Evolutionary conservation across 2,797 vertebrate species (phyloP).

Genomic region (Cynopterus sphinx): DNA sequence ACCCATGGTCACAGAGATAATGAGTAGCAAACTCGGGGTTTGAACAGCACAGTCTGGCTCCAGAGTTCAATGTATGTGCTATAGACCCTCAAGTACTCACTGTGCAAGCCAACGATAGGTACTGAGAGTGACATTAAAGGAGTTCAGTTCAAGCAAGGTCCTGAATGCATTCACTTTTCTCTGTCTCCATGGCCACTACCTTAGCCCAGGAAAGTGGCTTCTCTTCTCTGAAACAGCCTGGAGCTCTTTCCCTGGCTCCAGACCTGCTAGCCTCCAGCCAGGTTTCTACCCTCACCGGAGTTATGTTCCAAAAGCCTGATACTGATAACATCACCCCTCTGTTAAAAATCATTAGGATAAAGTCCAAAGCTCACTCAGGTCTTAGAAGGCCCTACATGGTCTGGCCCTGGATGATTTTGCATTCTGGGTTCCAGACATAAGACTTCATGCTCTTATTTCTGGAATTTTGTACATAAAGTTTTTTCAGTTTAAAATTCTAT

Average conservation of each 20-base stretch:
- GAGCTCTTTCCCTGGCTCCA: neutral
- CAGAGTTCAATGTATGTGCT: neutral
- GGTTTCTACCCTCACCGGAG: neutral
- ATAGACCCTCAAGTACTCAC: neutral
- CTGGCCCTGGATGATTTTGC: neutral
- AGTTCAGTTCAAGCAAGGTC: neutral
- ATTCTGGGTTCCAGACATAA: neutral
- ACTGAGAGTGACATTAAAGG: neutral
- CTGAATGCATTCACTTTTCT: neutral
- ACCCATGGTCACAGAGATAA: neutral
- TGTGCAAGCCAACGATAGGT: accelerated
- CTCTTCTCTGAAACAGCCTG: neutral
- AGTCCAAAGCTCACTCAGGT: neutral
- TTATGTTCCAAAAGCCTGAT: neutral
- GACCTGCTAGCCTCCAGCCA: neutral
- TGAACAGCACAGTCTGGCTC: neutral
- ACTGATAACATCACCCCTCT: neutral
- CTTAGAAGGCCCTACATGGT: neutral
- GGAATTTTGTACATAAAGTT: neutral
- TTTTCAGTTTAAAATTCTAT: neutral
- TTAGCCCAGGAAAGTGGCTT: neutral
- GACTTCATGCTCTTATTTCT: neutral
- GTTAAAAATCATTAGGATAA: neutral
- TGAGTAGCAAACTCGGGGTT: neutral
- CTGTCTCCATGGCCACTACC: neutral